Evolutionary conservation across 2,797 vertebrate genomes (phyloP), one percentile per base, ranked within the genome.

Genomic region (Perodicticus potto): DNA sequence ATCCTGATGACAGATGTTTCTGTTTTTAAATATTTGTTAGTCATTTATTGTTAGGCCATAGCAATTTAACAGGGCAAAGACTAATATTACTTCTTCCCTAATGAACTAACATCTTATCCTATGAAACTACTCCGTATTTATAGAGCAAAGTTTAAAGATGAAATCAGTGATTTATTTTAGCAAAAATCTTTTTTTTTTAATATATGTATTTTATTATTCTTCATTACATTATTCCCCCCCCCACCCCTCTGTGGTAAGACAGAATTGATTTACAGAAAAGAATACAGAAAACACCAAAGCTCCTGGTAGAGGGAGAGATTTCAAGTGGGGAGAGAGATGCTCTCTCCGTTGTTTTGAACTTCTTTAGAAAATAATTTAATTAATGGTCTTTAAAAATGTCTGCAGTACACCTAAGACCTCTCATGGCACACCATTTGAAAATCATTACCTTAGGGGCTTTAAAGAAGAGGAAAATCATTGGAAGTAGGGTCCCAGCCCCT

Each of bases 21-120:
- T 81, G 5, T 69, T 86, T n/a, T 59, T 81, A 6, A 85, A n/a
- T 86, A n/a, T 93, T 65, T 84, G 19, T 67, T 92, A 67, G n/a
- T 77, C 37, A 72, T 53, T 76, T 92, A 34, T 37, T 83, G 29
- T 63, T 57, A 93, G 55, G 19, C 40, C 49, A 27, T 83, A 83
- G 77, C 57, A 94, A 22, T 67, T 40, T 93, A 80, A 57, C 9
- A 65, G 49, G 40, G 14, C 37, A 73, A 43, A 87, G 25, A 67
- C 8, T 89, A 34, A 34, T 85, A 59, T 10, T 53, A 76, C 10
- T 92, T 91, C 6, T 74, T 82, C 10, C 59, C 23, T 45, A 91
- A 4, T 65, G 65, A 89, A 43, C 45, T 70, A 89, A 83, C 27
- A 89, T 70, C 43, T 73, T 67, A 40, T 63, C 43, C n/a, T 84